phyloP scores from a whole-genome alignment of 2,797 vertebrate species.

The Trachops cirrhosus region DNA sequence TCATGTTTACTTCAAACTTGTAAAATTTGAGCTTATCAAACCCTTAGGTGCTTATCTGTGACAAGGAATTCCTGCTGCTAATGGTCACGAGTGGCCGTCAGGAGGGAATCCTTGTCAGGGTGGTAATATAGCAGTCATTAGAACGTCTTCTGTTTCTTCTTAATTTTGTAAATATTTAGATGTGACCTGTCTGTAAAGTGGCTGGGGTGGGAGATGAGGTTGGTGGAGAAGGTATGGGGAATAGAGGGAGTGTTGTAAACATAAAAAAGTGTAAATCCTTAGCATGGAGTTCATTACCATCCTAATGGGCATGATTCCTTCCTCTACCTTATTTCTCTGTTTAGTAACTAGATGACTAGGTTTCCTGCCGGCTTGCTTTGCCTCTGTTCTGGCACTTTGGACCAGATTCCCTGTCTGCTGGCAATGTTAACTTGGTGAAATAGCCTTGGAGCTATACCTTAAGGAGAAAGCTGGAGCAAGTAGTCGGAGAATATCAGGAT shows the following conservation, averaged over 20 bases:
- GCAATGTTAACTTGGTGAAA: not conserved
- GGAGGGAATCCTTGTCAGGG: not conserved
- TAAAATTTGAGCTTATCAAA: not conserved
- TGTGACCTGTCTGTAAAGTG: not conserved
- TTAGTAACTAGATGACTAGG: not conserved
- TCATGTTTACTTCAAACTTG: not conserved
- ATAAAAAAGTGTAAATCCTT: not conserved
- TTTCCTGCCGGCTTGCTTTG: not conserved
- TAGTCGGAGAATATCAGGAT: not conserved
- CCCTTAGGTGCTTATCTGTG: not conserved
- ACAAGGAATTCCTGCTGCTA: not conserved
- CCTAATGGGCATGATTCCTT: not conserved
- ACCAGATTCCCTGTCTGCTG: not conserved
- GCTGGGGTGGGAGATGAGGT: not conserved
- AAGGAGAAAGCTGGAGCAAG: not conserved
- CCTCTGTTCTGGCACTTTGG: not conserved
- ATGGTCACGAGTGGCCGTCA: not conserved
- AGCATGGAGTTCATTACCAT: not conserved
- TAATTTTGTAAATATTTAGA: constrained; percentile 41
- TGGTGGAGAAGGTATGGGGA: not conserved
- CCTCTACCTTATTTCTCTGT: not conserved
- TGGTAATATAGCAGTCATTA: not conserved
- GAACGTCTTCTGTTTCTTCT: not conserved
- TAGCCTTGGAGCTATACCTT: not conserved
- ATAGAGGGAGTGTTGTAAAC: not conserved